phyloP scores from a whole-genome alignment of 2,113 vertebrate genomes.

The Naja naja region DNA sequence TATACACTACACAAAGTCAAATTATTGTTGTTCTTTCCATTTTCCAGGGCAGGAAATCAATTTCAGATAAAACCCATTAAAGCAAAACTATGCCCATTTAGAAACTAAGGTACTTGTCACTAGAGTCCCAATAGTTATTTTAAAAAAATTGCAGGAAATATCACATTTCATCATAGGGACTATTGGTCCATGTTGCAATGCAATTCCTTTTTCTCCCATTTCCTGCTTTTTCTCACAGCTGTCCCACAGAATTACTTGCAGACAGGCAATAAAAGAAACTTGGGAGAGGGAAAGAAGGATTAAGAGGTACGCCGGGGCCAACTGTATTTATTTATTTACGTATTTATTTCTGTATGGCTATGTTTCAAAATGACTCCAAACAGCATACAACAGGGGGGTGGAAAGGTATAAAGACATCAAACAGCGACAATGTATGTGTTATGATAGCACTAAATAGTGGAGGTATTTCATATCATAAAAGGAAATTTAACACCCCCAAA shows the following conservation, averaged over 20 bases:
- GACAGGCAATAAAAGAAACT: not conserved
- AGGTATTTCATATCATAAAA: not conserved
- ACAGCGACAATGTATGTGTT: not conserved
- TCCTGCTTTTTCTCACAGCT: not conserved
- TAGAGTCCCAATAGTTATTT: not conserved
- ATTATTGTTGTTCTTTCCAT: not conserved
- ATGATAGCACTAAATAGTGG: not conserved
- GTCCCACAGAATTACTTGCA: not conserved
- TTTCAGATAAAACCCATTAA: not conserved
- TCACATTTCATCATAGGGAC: conserved; percentile 39
- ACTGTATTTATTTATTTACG: not conserved
- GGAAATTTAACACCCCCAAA: not conserved
- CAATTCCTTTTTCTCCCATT: not conserved
- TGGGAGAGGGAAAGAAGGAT: not conserved
- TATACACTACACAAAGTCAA: not conserved
- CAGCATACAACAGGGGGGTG: not conserved
- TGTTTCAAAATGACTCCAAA: not conserved
- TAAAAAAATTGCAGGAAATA: conserved; percentile 7
- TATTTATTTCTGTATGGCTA: not conserved
- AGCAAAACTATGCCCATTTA: not conserved
- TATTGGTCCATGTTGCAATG: conserved; percentile 23
- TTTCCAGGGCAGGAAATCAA: not conserved
- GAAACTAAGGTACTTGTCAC: conserved; percentile 38
- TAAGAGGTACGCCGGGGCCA: not conserved
- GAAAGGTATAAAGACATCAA: not conserved